Conservation (phyloP, 2,888 invertebrate species). For the Sinhomidia bicolor region DNA sequence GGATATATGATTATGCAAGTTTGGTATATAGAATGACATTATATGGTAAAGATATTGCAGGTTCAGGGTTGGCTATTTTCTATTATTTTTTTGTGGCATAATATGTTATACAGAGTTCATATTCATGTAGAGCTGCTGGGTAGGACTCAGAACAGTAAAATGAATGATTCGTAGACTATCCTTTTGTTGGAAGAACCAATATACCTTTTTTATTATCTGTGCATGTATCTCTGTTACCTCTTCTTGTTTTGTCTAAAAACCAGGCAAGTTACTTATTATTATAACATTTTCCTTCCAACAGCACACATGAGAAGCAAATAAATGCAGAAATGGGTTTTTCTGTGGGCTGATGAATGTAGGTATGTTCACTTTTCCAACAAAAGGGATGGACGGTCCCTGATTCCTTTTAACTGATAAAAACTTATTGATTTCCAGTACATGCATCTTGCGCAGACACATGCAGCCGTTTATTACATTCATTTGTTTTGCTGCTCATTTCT, state of each 20-base stretch:
- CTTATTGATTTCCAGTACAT: constrained; percentile 37
- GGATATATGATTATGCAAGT: constrained; percentile 20
- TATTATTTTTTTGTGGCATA: constrained; percentile 34
- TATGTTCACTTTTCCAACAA: neutral
- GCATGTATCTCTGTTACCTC: constrained; percentile 32
- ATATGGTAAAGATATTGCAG: neutral
- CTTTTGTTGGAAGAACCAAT: neutral
- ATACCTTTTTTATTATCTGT: constrained; percentile 31
- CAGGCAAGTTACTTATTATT: neutral
- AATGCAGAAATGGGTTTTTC: neutral
- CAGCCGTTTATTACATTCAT: constrained; percentile 18
- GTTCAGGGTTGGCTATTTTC: constrained; percentile 23
- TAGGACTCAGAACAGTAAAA: too few species aligned
- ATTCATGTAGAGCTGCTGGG: too few species aligned
- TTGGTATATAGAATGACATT: neutral
- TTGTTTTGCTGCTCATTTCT: constrained; percentile 47
- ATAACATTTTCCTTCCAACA: neutral
- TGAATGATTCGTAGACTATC: neutral
- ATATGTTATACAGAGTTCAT: too few species aligned
- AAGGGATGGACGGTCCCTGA: constrained; percentile 53
- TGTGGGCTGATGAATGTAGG: neutral
- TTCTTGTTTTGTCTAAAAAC: constrained; percentile 14
- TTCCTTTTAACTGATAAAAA: constrained; percentile 62
- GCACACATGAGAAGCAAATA: neutral
- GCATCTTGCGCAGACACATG: neutral